Base-by-base conservation (phyloP, 2,888 invertebrate genomes). In the Antheraea assamensis region DNA sequence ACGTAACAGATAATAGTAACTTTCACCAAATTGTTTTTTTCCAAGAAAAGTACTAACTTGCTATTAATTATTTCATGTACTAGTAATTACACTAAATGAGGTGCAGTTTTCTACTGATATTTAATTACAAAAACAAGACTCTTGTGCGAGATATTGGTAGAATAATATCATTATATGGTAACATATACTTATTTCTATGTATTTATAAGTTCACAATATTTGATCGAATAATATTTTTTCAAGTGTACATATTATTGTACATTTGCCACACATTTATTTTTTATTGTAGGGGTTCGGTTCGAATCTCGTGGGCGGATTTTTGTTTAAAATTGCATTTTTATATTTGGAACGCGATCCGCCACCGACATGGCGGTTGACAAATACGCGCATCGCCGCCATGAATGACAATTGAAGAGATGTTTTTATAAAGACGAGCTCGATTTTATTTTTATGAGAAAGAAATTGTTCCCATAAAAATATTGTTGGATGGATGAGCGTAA, bases 321-420 rank as follows among this genome's bases (percentile, higher is more conserved):
- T 90, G 90, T 93, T 94, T 93, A 93, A 94, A 94, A 94, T 94
- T 94, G 93, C 93, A 93, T 94, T 94, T 94, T 93, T 93, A 93
- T 94, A 92, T 94, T 94, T 93, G 93, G 90, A 88, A 90, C 93
- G 92, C 92, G 90, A 89, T 88, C 89, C 91, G 89, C 87, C 83
- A 85, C 86, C 88, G 89, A 86, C 89, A 91, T 85, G 89, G 85
- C 88, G 89, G 88, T 92, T 95, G 95, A 95, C 95, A 95, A 95
- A 95, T 94, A 94, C 92, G 91, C 92, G 87, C 83, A 78, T 83
- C 90, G 90, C 90, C 85, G 93, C 90, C 89, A 95, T 95, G 95
- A 95, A 95, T 95, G 95, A 95, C 94, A 95, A 95, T 94, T 90
- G 90, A 91, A 91, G 92, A 90, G 92, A 94, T 93, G 92, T 93